phyloP scores from a whole-genome alignment of 2,113 vertebrate species.

The Seriola dumerili region DNA sequence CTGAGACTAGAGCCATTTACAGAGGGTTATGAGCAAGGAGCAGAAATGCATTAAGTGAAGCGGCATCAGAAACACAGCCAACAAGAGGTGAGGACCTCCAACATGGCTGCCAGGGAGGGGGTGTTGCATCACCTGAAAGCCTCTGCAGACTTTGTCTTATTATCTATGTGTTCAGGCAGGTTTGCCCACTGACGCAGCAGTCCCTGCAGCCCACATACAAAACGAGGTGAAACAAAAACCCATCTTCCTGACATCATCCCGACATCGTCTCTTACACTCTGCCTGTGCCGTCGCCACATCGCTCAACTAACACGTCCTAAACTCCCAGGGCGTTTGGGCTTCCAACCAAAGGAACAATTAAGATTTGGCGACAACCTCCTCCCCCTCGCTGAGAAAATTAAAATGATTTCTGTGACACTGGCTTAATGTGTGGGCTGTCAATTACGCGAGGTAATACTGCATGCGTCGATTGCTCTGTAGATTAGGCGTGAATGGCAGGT shows the following conservation, averaged over 20 bases:
- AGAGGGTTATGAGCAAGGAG: too few species aligned
- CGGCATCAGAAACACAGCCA: too few species aligned
- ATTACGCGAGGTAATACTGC: slow-evolving; percentile 18
- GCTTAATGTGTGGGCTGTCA: slow-evolving; percentile 38
- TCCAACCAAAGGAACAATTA: slow-evolving; percentile 4
- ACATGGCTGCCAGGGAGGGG: not conserved
- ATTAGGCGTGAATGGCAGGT: slow-evolving; percentile 46
- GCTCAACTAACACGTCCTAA: not conserved
- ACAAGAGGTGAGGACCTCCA: not conserved
- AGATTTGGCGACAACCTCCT: slow-evolving; percentile 5
- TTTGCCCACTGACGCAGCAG: not conserved
- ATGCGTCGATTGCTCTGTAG: slow-evolving; percentile 18
- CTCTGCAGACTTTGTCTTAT: not conserved
- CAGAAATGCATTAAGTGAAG: not conserved
- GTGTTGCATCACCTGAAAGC: not conserved
- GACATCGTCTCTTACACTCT: not conserved
- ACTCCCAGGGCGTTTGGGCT: not conserved
- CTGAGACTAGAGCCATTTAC: too few species aligned
- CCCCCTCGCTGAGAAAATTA: slow-evolving; percentile 7
- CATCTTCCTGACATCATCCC: not conserved
- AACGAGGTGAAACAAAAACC: not conserved
- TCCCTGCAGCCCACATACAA: not conserved
- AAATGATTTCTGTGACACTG: slow-evolving; percentile 48
- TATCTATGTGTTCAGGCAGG: not conserved
- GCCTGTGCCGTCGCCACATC: not conserved